Evolutionary conservation across 2,797 vertebrate species (phyloP).

Genomic region (Epinephelus awoara): DNA sequence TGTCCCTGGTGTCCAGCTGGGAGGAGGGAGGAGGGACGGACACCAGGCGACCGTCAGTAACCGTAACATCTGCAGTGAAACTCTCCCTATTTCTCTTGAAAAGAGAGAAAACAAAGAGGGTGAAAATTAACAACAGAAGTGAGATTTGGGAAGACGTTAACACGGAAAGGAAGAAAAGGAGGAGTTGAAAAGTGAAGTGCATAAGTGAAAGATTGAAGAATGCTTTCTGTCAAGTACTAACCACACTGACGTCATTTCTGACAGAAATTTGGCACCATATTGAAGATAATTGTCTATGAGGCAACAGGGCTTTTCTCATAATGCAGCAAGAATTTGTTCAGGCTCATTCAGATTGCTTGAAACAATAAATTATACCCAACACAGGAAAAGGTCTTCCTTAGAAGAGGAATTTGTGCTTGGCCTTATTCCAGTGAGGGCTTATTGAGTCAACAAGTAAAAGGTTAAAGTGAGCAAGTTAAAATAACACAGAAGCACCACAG

Average conservation of each 20-base stretch:
- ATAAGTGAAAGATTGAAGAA: not conserved
- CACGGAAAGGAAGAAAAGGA: not conserved
- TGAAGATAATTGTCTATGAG: not conserved
- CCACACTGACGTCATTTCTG: slow-evolving; percentile 21
- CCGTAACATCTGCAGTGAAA: slow-evolving; percentile 50
- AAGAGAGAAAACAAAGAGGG: not conserved
- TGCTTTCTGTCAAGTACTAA: slow-evolving; percentile 18
- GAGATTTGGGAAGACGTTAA: not conserved
- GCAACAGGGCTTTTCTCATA: slow-evolving; percentile 16
- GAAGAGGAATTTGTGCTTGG: not conserved
- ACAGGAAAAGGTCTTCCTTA: not conserved
- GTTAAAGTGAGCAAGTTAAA: not conserved
- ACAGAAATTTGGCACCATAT: slow-evolving; percentile 12
- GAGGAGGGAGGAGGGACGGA: slow-evolving; percentile 74
- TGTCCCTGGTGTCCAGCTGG: slow-evolving; percentile 78
- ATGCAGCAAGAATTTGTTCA: slow-evolving; percentile 24
- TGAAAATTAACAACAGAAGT: slow-evolving; percentile 1
- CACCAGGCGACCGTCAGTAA: slow-evolving; percentile 69
- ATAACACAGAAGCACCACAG: not conserved
- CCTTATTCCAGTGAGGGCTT: slow-evolving; percentile 7
- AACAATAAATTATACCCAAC: not conserved
- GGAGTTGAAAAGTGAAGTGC: slow-evolving; percentile 3
- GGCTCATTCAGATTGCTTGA: slow-evolving; percentile 1
- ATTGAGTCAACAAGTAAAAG: slow-evolving; percentile 26
- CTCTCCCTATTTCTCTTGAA: slow-evolving; percentile 78